phyloP scores from a whole-genome alignment of 1,140 invertebrate genomes.

The Panagrolaimus sp. region DNA sequence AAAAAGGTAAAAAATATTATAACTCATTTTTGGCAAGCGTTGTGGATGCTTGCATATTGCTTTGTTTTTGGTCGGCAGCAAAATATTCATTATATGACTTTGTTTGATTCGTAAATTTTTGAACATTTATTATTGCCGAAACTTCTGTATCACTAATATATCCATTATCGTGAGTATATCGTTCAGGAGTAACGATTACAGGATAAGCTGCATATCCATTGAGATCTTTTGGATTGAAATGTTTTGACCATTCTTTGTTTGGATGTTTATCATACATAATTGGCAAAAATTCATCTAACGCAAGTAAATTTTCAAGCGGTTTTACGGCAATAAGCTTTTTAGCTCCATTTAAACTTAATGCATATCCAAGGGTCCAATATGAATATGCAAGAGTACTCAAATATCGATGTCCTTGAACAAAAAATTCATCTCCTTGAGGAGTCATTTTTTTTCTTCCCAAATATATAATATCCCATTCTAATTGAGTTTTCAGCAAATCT shows the following conservation, averaged over 20 bases:
- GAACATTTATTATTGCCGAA: constrained; percentile 61
- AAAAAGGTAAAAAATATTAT: constrained; percentile 14
- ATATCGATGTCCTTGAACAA: constrained; percentile 60
- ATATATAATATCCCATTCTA: constrained; percentile 83
- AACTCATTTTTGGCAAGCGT: constrained; percentile 15
- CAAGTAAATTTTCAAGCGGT: constrained; percentile 77
- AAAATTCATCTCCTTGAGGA: constrained; percentile 38
- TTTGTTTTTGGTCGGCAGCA: constrained; percentile 15
- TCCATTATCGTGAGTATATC: constrained; percentile 83
- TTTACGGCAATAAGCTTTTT: constrained; percentile 71
- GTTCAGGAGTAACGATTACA: constrained; percentile 78
- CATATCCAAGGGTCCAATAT: constrained; percentile 93
- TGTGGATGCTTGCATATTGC: constrained; percentile 19
- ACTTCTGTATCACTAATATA: constrained; percentile 95
- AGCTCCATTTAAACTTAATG: constrained; percentile 68
- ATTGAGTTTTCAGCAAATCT: constrained; percentile 66
- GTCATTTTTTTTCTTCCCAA: constrained; percentile 52
- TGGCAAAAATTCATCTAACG: constrained; percentile 93
- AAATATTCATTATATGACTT: not conserved
- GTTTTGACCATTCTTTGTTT: constrained; percentile 70
- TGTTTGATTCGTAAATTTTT: not conserved
- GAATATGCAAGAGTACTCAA: constrained; percentile 81
- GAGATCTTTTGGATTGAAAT: constrained; percentile 71
- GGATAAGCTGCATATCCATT: constrained; percentile 76
- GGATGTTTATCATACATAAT: constrained; percentile 89